A percentile compares a stretch with the other conserved stretches of the same genome.
These are phyloP conservation scores for Dasypus novemcinctus DNA, from an alignment of 2,113 vertebrate genomes.

Conservation along the genomic window DNA sequence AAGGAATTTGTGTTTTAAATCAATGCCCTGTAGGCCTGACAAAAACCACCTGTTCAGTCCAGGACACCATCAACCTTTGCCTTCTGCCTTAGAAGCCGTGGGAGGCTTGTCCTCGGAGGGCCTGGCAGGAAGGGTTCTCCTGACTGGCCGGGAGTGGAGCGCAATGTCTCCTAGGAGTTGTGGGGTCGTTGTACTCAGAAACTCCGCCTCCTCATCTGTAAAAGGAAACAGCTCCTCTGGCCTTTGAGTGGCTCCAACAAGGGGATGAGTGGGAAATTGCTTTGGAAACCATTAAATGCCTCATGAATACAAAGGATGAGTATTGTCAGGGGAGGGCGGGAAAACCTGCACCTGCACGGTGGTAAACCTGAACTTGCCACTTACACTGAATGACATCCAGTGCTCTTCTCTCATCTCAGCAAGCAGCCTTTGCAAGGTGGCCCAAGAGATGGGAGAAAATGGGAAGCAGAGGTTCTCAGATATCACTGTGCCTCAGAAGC, in stretches of 20 bases:
- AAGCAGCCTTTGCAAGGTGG: background rate
- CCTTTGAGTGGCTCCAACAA: background rate
- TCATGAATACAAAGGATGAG: background rate
- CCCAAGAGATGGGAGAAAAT: background rate
- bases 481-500: background rate
- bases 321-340: background rate
- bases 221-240: background rate
- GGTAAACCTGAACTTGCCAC: background rate
- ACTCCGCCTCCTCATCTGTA: background rate
- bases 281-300: background rate
- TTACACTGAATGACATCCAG: background rate
- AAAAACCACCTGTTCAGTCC: background rate
- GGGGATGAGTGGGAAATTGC: background rate
- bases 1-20: background rate
- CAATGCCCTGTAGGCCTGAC: background rate
- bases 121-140: background rate
- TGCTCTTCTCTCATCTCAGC: background rate
- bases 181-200: rapidly evolving
- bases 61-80: background rate
- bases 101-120: background rate
- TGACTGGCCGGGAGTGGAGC: background rate
- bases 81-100: background rate
- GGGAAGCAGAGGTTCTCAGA: background rate
- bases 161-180: background rate
- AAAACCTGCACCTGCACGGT: too few relatives aligned